phyloP scores from a whole-genome alignment of 2,113 vertebrate genomes.

The Cercocebus atys region DNA sequence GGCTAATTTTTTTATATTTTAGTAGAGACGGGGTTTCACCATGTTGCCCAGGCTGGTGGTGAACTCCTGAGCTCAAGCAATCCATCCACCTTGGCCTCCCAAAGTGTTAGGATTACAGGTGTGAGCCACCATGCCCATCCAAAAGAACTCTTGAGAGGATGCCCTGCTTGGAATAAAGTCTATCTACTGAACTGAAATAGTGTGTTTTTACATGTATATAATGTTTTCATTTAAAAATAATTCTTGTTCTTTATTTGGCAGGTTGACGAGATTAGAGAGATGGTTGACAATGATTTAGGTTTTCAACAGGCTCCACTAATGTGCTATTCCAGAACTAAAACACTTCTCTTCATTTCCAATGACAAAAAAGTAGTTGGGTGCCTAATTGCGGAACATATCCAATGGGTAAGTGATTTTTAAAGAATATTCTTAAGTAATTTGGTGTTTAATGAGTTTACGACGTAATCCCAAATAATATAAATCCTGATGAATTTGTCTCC shows the following conservation, averaged over 20 bases:
- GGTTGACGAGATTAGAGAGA: constrained; percentile 99
- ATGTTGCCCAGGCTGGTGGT: too few species aligned
- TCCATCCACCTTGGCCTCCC: too few species aligned
- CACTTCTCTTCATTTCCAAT: constrained; percentile 97
- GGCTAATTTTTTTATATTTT: too few species aligned
- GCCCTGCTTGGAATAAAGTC: constrained; percentile 5
- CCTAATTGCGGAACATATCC: constrained; percentile 98
- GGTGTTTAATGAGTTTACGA: not conserved
- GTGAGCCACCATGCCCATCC: too few species aligned
- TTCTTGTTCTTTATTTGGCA: constrained; percentile 81
- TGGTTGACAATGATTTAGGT: constrained; percentile 99
- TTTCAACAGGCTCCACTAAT: constrained; percentile 97
- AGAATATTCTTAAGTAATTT: not conserved
- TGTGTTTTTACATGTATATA: not conserved
- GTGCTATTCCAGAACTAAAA: constrained; percentile 97
- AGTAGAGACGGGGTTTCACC: too few species aligned
- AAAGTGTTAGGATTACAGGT: too few species aligned
- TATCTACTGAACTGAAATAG: constrained; percentile 25
- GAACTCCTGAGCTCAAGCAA: too few species aligned
- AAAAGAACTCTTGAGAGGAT: not conserved
- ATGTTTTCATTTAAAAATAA: constrained; percentile 57
- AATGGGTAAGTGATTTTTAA: constrained; percentile 90
- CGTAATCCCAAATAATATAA: constrained; percentile 1
- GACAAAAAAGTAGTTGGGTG: constrained; percentile 98
- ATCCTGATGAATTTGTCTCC: constrained; percentile 36